Conservation (phyloP, 2,113 vertebrate genomes). For the Neomonachus schauinslandi region DNA sequence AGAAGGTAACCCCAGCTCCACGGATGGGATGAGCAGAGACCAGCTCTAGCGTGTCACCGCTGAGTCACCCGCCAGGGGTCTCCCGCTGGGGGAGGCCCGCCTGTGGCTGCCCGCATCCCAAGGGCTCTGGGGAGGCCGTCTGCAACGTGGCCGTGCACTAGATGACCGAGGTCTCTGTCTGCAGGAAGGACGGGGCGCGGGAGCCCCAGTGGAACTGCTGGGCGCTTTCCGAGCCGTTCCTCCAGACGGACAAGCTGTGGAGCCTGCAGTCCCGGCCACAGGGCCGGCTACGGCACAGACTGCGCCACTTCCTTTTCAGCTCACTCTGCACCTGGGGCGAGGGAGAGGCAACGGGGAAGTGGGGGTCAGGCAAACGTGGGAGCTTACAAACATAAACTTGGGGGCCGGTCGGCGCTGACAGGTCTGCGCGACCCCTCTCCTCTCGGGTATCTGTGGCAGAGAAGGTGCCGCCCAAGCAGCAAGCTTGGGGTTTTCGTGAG, state of each 20-base stretch:
- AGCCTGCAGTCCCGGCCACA: slow-evolving; percentile 85
- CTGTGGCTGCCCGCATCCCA: too few species aligned
- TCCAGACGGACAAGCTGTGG: slow-evolving; percentile 86
- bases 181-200: slow-evolving; percentile 92
- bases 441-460: too few species aligned
- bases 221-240: slow-evolving; percentile 87
- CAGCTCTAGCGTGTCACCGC: fast-evolving
- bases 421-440: neutral
- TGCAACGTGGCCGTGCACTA: slow-evolving; percentile 71
- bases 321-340: slow-evolving; percentile 92
- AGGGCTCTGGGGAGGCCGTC: neutral
- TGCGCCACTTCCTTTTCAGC: slow-evolving; percentile 91
- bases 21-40: fast-evolving
- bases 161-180: slow-evolving; percentile 93
- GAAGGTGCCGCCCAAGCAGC: neutral
- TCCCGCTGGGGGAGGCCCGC: neutral
- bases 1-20: neutral
- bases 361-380: neutral
- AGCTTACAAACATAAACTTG: fast-evolving
- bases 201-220: slow-evolving; percentile 86
- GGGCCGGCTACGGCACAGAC: slow-evolving; percentile 86
- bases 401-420: too few species aligned
- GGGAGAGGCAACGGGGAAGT: too few species aligned
- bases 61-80: too few species aligned
- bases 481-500: neutral